Base-by-base conservation (phyloP, 2,888 invertebrate genomes). In the Platycheirus rosarum region DNA sequence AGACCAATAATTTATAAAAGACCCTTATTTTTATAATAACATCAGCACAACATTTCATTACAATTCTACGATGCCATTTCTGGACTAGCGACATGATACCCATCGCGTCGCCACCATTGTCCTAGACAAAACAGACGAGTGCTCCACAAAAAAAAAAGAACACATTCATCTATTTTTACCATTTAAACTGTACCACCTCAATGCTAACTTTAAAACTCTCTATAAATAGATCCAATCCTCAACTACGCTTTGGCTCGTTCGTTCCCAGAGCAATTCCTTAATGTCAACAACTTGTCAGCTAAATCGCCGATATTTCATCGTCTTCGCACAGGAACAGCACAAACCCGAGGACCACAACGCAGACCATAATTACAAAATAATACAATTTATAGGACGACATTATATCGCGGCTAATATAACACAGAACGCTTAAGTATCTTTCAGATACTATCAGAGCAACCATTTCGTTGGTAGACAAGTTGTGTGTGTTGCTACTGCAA, bases 271-370 rank as follows among this genome's bases (percentile, higher is more conserved):
- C 51, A 77, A 82, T 82, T 82, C 51, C 71, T 82, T 82, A 82
- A 82, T 68, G 71, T 82, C 68, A 71, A 77, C 77, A 82, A 77
- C 82, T 82, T 77, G 82, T 82, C 82, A 77, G 68, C 29, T 71
- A 76, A 76, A 73, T 82, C 77, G 76, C 46, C 40, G 63, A 73
- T 82, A 71, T 62, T 66, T 82, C 66, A 77, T 77, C 46, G 51
- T 20, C 32, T 32, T 11, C 11, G 35, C 14, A 40, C 40, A 13
- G 14, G 23, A 14, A 16, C n/a, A n/a, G n/a, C n/a, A n/a, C n/a
- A n/a, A n/a, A n/a, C n/a, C 3, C 13, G 2, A 16, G 48, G 26
- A 48, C 48, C 40, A 49, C 26, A 44, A 26, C 29, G 14, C 16
- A 18, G 26, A 63, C 71, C 18, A 57, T 73, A 82, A 82, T 82